Percentiles rank a stretch among this genome's conserved stretches.
Conservation (phyloP, 2,113 vertebrate genomes). For the Burhinus bistriatus region DNA sequence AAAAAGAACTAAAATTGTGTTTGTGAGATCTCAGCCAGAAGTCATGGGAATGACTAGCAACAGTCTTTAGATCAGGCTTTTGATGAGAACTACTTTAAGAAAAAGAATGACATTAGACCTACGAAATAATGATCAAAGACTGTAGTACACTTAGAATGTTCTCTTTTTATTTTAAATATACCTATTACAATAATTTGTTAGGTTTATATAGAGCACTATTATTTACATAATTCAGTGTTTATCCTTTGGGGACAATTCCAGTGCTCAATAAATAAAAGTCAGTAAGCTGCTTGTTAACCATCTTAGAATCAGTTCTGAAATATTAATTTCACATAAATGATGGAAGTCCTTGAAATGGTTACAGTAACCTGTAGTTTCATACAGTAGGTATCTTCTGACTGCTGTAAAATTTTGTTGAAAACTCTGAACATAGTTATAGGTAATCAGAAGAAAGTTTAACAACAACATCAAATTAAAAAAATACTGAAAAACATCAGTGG, state of each 20-base stretch:
- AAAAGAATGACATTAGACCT: not conserved
- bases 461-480: conserved; percentile 28
- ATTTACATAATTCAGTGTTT: conserved; percentile 74
- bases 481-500: conserved; percentile 24
- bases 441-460: conserved; percentile 41
- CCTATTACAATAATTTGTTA: conserved; percentile 75
- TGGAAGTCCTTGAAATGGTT: conserved; percentile 58
- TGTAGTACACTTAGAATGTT: conserved; percentile 56
- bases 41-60: not conserved
- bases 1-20: not conserved
- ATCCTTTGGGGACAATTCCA: conserved; percentile 61
- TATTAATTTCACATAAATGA: conserved; percentile 38
- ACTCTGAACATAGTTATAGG: conserved; percentile 48
- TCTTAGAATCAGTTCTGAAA: conserved; percentile 49
- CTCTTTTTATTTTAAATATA: conserved; percentile 81
- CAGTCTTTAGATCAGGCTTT: not conserved
- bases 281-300: conserved; percentile 53
- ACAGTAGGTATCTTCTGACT: conserved; percentile 23
- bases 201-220: conserved; percentile 67
- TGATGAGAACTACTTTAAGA: not conserved
- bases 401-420: conserved; percentile 38
- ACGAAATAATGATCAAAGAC: conserved; percentile 53
- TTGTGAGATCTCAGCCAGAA: not conserved
- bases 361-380: conserved; percentile 47
- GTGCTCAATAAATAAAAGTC: conserved; percentile 61